phyloP scores from a whole-genome alignment of 2,797 vertebrate genomes.

The Aratinga solstitialis region DNA sequence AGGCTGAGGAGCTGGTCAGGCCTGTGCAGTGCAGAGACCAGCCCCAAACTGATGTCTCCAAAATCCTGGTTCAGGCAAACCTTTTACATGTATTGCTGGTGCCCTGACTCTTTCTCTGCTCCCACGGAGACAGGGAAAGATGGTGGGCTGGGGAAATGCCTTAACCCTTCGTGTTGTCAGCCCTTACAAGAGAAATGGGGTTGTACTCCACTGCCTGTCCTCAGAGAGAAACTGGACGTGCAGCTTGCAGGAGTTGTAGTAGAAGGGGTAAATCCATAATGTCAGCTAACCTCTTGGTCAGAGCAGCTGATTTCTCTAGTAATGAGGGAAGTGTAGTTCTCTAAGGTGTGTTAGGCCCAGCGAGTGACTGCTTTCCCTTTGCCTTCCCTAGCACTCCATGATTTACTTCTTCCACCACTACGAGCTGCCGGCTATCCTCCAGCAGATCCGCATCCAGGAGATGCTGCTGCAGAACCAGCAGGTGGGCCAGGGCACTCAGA shows the following conservation, averaged over 20 bases:
- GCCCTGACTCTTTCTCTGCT: neutral
- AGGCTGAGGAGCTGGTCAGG: neutral
- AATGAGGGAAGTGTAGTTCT: accelerated
- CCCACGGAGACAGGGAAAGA: neutral
- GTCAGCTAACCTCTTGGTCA: neutral
- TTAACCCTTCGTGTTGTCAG: neutral
- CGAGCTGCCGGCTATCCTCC: slow-evolving; percentile 94
- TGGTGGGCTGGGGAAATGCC: neutral
- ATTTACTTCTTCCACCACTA: slow-evolving; percentile 99
- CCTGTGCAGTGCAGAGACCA: neutral
- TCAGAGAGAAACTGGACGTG: neutral
- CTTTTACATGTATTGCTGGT: neutral
- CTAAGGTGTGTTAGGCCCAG: neutral
- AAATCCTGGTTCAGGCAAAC: neutral
- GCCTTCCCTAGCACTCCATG: slow-evolving; percentile 90
- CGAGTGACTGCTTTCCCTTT: neutral
- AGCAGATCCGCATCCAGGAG: slow-evolving; percentile 97
- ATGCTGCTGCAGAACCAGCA: slow-evolving; percentile 95
- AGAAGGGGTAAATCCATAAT: neutral
- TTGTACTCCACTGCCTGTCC: neutral
- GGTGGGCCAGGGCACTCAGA: slow-evolving; percentile 87
- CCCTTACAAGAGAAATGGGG: neutral
- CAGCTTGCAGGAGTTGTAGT: neutral
- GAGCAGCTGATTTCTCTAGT: neutral
- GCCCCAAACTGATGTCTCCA: neutral